Evolutionary conservation across 2,888 invertebrate genomes (phyloP).

Genomic region (Drosophila bunnanda): DNA sequence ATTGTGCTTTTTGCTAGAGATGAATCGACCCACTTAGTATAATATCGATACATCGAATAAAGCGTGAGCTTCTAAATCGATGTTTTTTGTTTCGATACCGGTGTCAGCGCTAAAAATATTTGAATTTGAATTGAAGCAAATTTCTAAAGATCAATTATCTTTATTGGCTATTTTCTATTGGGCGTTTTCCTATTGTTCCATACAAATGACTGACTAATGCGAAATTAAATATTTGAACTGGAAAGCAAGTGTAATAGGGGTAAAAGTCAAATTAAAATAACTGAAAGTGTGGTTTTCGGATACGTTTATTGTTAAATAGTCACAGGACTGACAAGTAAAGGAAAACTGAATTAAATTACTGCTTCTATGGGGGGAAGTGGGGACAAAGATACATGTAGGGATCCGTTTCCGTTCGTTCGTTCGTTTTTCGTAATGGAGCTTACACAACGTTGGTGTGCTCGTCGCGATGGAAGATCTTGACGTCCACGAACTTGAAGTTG

Average conservation of each 20-base stretch:
- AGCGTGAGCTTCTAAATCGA: neutral
- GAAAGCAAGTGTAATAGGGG: too few species aligned
- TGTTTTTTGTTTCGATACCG: neutral
- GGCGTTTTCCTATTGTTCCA: too few species aligned
- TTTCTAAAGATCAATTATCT: too few species aligned
- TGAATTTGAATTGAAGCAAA: too few species aligned
- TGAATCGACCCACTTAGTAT: neutral
- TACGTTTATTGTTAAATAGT: slow-evolving; percentile 13
- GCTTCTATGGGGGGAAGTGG: slow-evolving; percentile 37
- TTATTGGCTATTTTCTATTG: too few species aligned
- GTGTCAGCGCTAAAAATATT: neutral
- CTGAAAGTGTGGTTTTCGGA: neutral
- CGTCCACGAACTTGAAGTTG: slow-evolving; percentile 89
- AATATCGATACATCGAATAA: neutral
- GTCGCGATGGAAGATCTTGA: slow-evolving; percentile 88
- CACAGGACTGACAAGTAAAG: slow-evolving; percentile 36
- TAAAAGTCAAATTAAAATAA: neutral
- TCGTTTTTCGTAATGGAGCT: slow-evolving; percentile 66
- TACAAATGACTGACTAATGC: too few species aligned
- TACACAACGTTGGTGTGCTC: slow-evolving; percentile 82
- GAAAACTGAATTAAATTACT: slow-evolving; percentile 48
- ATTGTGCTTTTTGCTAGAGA: slow-evolving; percentile 19
- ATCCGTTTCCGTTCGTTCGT: slow-evolving; percentile 30
- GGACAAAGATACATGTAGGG: slow-evolving; percentile 22
- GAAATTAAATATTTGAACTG: too few species aligned